phyloP scores from a whole-genome alignment of 2,888 invertebrate genomes.

The Bruchidius siliquastri region DNA sequence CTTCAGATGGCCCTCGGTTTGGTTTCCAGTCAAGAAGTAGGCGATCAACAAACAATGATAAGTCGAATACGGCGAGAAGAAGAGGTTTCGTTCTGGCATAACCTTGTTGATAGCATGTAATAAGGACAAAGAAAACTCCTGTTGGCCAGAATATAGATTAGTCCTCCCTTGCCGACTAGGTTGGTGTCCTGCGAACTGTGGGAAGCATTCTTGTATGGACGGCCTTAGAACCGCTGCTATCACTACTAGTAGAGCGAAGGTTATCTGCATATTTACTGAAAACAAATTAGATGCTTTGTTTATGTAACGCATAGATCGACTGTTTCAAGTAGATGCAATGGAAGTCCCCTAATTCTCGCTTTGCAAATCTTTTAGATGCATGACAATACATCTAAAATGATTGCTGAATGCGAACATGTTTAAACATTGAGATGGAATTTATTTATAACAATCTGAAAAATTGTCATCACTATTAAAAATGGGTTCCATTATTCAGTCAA shows the following conservation, averaged over 20 bases:
- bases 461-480: too few species aligned
- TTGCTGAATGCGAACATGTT: too few species aligned
- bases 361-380: too few species aligned
- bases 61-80: conserved; percentile 85
- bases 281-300: background rate
- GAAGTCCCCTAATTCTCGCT: too few species aligned
- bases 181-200: conserved; percentile 44
- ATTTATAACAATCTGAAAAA: too few species aligned
- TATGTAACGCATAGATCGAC: background rate
- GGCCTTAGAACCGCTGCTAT: conserved; percentile 16
- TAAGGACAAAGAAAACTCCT: conserved; percentile 66
- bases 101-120: conserved; percentile 61
- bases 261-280: conserved; percentile 44
- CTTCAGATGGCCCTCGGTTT: conserved; percentile 64
- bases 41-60: conserved; percentile 74
- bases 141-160: conserved; percentile 56
- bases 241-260: conserved; percentile 37
- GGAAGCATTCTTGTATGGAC: conserved; percentile 49
- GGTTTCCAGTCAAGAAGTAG: conserved; percentile 69
- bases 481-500: too few species aligned
- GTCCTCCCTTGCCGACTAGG: conserved; percentile 29
- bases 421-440: too few species aligned
- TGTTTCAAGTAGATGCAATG: background rate
- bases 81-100: conserved; percentile 68
- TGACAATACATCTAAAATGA: too few species aligned